These are phyloP conservation scores for Argopecten irradians DNA, from an alignment of 1,140 invertebrate species.

Conservation along the genomic window DNA sequence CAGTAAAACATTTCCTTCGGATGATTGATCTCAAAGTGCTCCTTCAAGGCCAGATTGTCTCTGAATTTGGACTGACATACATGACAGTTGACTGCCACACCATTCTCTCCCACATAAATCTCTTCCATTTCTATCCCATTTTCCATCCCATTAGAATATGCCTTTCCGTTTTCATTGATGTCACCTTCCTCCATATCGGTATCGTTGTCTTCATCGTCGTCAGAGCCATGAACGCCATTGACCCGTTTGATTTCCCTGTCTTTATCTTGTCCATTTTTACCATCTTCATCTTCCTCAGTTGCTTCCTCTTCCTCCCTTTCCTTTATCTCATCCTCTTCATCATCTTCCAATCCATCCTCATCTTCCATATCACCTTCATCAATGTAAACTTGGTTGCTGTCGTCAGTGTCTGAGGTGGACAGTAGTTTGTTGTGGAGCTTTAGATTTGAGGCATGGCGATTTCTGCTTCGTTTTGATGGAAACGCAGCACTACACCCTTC, in stretches of 20 bases:
- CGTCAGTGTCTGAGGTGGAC: slow-evolving; percentile 62
- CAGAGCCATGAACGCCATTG: slow-evolving; percentile 56
- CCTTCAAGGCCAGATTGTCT: slow-evolving; percentile 81
- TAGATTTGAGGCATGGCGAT: slow-evolving; percentile 93
- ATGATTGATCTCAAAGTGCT: slow-evolving; percentile 84
- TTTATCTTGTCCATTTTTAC: slow-evolving; percentile 16
- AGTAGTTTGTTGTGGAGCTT: slow-evolving; percentile 85
- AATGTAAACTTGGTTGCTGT: slow-evolving; percentile 53
- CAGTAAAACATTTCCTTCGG: slow-evolving; percentile 83
- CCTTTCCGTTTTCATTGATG: slow-evolving; percentile 9
- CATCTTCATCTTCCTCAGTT: slow-evolving; percentile 25
- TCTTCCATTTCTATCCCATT: slow-evolving; percentile 48
- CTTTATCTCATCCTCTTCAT: slow-evolving; percentile 28
- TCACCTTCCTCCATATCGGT: slow-evolving; percentile 41
- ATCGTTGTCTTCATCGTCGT: slow-evolving; percentile 37
- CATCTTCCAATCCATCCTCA: slow-evolving; percentile 37
- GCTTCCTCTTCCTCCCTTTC: slow-evolving; percentile 26
- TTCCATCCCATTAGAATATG: slow-evolving; percentile 40
- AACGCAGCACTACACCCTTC: slow-evolving; percentile 97
- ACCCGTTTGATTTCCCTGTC: slow-evolving; percentile 54
- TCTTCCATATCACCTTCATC: slow-evolving; percentile 34
- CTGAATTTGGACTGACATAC: slow-evolving; percentile 82
- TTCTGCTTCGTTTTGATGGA: slow-evolving; percentile 94
- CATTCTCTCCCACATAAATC: slow-evolving; percentile 43
- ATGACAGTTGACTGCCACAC: slow-evolving; percentile 80